These are phyloP conservation scores for Pyrocoelia pectoralis DNA, from an alignment of 2,888 invertebrate genomes.

Conservation along the genomic window DNA sequence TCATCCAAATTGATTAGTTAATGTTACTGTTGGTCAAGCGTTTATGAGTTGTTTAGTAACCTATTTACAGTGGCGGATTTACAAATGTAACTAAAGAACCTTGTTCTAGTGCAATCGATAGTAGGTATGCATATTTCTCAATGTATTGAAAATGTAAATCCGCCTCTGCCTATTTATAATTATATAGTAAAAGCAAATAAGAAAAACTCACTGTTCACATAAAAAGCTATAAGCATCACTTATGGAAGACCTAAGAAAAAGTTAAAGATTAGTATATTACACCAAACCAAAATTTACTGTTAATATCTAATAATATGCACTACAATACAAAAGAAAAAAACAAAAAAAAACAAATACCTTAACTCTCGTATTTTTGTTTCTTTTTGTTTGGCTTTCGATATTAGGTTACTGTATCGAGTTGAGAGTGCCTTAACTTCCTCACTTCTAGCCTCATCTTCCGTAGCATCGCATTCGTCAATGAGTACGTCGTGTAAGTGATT, in stretches of 20 bases:
- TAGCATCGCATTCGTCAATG: slow-evolving; percentile 76
- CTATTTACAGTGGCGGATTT: too few species aligned
- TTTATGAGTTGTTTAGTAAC: too few species aligned
- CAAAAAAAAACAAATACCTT: slow-evolving; percentile 66
- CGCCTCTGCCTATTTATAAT: too few species aligned
- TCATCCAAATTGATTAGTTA: too few species aligned
- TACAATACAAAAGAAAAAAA: slow-evolving; percentile 2
- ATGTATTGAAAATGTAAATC: too few species aligned
- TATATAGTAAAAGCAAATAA: slow-evolving; percentile 35
- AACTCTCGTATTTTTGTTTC: slow-evolving; percentile 80
- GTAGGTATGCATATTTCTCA: too few species aligned
- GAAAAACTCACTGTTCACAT: slow-evolving; percentile 67
- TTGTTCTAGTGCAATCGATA: too few species aligned
- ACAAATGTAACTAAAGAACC: too few species aligned
- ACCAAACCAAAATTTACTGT: slow-evolving; percentile 19
- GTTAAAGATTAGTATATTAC: slow-evolving; percentile 35
- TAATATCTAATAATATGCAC: too few species aligned
- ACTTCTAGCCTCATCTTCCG: slow-evolving; percentile 70
- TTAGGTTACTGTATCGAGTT: slow-evolving; percentile 72
- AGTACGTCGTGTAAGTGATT: slow-evolving; percentile 80
- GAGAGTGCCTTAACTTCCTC: slow-evolving; percentile 71
- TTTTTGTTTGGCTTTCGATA: slow-evolving; percentile 75
- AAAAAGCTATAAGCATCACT: slow-evolving; percentile 66
- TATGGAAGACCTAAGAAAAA: slow-evolving; percentile 62
- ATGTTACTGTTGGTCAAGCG: too few species aligned